Percentiles rank a stretch among this genome's conserved stretches.
These are phyloP conservation scores for Muricea muricata DNA, from an alignment of 92 coral and sea anemone species.

Conservation along the genomic window DNA sequence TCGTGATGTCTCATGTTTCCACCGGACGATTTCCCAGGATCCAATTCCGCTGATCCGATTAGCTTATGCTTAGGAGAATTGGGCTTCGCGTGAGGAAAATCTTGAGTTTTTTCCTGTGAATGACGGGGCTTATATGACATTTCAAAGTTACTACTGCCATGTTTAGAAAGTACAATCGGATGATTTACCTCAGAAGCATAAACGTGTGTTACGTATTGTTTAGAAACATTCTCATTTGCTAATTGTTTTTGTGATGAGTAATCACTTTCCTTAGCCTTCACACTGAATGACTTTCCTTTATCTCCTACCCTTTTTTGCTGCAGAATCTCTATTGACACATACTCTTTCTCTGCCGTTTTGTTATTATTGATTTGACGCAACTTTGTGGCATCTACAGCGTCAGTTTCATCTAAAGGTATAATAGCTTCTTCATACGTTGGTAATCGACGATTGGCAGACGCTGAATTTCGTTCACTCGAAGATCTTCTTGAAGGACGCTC, in stretches of 20 bases:
- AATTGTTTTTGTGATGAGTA: background rate
- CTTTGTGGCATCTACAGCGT: background rate
- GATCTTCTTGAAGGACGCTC: background rate
- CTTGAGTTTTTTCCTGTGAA: background rate
- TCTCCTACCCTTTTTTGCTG: background rate
- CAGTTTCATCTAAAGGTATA: constrained; percentile 12
- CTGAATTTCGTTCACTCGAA: background rate
- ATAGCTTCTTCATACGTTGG: constrained; percentile 35
- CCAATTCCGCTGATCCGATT: background rate
- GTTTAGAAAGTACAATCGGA: background rate
- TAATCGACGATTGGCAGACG: constrained; percentile 17
- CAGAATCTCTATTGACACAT: background rate
- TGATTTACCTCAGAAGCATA: background rate
- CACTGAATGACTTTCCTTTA: background rate
- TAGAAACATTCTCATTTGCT: background rate
- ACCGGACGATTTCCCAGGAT: background rate
- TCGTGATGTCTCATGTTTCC: background rate
- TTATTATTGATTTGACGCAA: background rate
- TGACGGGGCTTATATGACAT: background rate
- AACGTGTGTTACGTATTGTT: constrained; percentile 10
- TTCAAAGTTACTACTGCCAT: constrained; percentile 4
- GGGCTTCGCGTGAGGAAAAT: too few species aligned
- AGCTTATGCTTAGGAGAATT: too few species aligned
- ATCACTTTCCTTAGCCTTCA: background rate
- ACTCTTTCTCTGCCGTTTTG: background rate